Conservation (phyloP, 2,888 invertebrate genomes). For the Choreutis nemorana region DNA sequence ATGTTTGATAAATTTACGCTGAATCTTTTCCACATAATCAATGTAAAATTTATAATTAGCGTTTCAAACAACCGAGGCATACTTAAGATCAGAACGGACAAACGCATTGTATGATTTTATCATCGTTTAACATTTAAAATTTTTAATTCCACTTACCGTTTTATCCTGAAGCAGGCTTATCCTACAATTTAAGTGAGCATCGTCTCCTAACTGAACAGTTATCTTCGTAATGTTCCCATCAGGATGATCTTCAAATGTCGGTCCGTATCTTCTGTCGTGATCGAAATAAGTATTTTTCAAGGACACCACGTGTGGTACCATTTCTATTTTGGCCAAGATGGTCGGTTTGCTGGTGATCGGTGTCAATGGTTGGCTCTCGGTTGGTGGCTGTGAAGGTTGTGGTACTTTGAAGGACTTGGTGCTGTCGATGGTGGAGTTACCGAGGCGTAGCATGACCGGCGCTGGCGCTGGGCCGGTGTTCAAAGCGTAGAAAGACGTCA, state of each 20-base stretch:
- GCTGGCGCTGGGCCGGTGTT: conserved; percentile 46
- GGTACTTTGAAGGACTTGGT: conserved; percentile 60
- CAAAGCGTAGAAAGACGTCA: conserved; percentile 50
- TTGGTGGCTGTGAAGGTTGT: conserved; percentile 25
- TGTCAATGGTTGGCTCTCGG: conserved; percentile 11
- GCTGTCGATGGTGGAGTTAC: conserved; percentile 60
- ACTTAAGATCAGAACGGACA: too few species aligned
- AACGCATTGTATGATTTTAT: too few species aligned
- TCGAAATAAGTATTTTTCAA: conserved; percentile 53
- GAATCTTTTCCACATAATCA: too few species aligned
- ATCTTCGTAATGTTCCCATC: conserved; percentile 72
- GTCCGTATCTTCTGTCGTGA: conserved; percentile 70
- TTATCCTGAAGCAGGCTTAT: conserved; percentile 79
- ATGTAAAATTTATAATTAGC: too few species aligned
- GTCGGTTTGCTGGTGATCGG: conserved; percentile 13
- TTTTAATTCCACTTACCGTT: conserved; percentile 78
- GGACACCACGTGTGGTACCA: conserved; percentile 44
- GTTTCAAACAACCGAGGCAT: too few species aligned
- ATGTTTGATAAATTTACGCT: too few species aligned
- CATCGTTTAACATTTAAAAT: too few species aligned
- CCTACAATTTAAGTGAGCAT: conserved; percentile 76
- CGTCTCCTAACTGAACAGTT: conserved; percentile 77
- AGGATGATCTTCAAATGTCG: conserved; percentile 70
- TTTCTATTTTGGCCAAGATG: conserved; percentile 25
- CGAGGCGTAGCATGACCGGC: conserved; percentile 51